Evolutionary conservation across 1,140 invertebrate genomes (phyloP).

Genomic region (Cyphomyrmex costatus): DNA sequence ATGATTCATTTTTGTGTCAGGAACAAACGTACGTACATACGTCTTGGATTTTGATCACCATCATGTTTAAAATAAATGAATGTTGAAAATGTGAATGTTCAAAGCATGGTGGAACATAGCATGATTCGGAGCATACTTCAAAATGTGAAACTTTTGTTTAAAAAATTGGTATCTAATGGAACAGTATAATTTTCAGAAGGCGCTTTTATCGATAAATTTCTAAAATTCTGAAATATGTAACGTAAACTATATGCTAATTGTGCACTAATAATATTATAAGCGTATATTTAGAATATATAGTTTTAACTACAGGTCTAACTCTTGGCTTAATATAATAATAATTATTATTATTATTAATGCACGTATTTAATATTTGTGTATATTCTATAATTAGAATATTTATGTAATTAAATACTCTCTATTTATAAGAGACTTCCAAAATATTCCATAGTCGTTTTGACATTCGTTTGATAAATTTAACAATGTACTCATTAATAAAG

Average conservation of each 20-base stretch:
- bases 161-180: neutral
- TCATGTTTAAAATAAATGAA: conserved; percentile 34
- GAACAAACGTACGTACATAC: neutral
- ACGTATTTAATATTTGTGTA: too few relatives aligned
- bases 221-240: too few relatives aligned
- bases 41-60: conserved; percentile 9
- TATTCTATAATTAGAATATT: too few relatives aligned
- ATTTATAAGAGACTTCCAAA: neutral
- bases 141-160: neutral
- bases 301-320: too few relatives aligned
- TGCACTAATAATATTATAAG: too few relatives aligned
- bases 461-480: conserved; percentile 4
- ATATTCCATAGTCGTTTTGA: neutral
- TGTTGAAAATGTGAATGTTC: neutral
- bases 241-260: too few relatives aligned
- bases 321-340: too few relatives aligned
- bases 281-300: too few relatives aligned
- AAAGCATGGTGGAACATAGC: too few relatives aligned
- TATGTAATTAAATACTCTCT: conserved; percentile 23
- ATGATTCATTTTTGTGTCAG: neutral
- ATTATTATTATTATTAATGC: neutral
- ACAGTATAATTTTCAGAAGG: neutral
- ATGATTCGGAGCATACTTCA: conserved; percentile 34
- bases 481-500: neutral
- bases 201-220: too few relatives aligned